Conservation (phyloP, 2,888 invertebrate genomes). For the Phytoseiulus persimilis region DNA sequence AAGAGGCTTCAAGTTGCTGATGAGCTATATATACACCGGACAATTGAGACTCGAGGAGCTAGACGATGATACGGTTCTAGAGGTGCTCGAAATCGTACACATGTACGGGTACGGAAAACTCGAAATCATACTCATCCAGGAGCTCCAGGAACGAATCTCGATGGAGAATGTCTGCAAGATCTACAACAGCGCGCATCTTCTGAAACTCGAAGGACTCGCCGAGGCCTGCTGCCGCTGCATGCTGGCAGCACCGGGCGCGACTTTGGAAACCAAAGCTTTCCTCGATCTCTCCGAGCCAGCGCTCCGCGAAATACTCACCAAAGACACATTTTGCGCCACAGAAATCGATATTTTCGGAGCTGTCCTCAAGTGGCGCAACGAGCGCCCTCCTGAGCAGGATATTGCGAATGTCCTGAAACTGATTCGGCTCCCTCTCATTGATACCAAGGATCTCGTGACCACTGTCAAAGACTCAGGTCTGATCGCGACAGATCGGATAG, state of each 20-base stretch:
- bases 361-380: constrained; percentile 52
- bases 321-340: constrained; percentile 91
- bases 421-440: no score
- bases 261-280: no score
- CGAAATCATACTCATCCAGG: constrained; percentile 56
- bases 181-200: not conserved
- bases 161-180: not conserved
- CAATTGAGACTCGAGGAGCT: constrained; percentile 58
- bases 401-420: no score
- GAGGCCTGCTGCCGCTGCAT: no score
- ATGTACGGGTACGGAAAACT: constrained; percentile 72
- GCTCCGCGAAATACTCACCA: constrained; percentile 69
- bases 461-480: no score
- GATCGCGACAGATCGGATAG: no score
- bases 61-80: constrained; percentile 56
- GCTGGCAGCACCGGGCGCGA: no score
- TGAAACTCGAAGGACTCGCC: not conserved
- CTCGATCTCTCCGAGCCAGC: constrained; percentile 53
- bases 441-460: no score
- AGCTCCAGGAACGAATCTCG: not conserved
- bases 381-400: no score
- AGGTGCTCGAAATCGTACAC: constrained; percentile 75
- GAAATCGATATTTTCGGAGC: constrained; percentile 91
- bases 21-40: constrained; percentile 92
- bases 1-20: constrained; percentile 74